Evolutionary conservation across 2,888 invertebrate species (phyloP).

Genomic region (Temnothorax ravouxi): DNA sequence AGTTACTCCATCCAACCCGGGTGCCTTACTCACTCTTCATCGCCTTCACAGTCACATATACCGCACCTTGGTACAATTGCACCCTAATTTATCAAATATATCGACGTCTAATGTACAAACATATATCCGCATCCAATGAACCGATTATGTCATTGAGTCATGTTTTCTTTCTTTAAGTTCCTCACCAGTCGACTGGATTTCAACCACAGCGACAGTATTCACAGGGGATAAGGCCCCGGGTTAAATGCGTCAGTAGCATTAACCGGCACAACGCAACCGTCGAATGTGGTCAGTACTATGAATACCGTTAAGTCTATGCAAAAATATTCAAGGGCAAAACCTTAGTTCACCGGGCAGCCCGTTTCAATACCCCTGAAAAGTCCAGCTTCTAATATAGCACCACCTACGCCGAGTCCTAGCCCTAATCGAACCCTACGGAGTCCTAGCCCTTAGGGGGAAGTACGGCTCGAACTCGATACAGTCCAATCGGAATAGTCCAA

Average conservation of each 20-base stretch:
- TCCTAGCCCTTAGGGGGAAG: too few relatives aligned
- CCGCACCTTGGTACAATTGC: conserved; percentile 84
- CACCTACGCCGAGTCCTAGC: conserved; percentile 85
- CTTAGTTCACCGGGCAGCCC: conserved; percentile 85
- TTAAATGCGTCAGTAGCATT: conserved; percentile 77
- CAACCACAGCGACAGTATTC: conserved; percentile 81
- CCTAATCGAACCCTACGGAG: too few relatives aligned
- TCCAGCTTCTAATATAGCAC: conserved; percentile 85
- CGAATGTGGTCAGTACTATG: conserved; percentile 76
- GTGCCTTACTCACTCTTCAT: too few relatives aligned
- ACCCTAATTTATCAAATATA: conserved; percentile 81
- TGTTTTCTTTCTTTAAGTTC: conserved; percentile 77
- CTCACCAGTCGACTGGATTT: conserved; percentile 77
- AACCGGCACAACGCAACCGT: conserved; percentile 74
- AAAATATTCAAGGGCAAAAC: conserved; percentile 83
- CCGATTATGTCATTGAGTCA: conserved; percentile 80
- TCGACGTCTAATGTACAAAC: conserved; percentile 80
- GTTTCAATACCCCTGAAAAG: conserved; percentile 85
- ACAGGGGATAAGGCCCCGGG: conserved; percentile 76
- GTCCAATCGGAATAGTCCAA: conserved; percentile 84
- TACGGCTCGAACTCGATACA: conserved; percentile 85
- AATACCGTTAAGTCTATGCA: conserved; percentile 84
- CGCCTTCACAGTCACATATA: too few relatives aligned
- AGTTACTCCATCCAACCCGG: too few relatives aligned
- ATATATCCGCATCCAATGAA: conserved; percentile 79